Evolutionary conservation across 2,888 invertebrate species (phyloP).

Genomic region (Polymixis lichenea): DNA sequence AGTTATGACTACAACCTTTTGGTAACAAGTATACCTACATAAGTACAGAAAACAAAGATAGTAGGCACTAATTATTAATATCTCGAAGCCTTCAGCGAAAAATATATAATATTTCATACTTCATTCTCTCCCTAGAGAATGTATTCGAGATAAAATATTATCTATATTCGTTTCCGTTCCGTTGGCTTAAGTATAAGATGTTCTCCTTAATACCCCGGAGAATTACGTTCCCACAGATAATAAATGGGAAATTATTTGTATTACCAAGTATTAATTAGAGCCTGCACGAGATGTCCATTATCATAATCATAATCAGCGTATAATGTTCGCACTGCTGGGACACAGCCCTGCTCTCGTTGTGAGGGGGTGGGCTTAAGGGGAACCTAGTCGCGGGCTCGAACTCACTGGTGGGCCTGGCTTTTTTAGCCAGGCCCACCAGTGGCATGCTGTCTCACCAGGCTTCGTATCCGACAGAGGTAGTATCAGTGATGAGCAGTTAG

Average conservation of each 20-base stretch:
- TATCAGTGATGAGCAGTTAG: too few species aligned
- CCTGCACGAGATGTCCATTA: background rate
- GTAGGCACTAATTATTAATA: constrained; percentile 1
- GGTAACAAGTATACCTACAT: background rate
- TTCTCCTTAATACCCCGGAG: constrained; percentile 13
- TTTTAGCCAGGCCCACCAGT: too few species aligned
- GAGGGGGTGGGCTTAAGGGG: too few species aligned
- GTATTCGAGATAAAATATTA: constrained; percentile 33
- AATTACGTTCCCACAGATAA: constrained; percentile 2
- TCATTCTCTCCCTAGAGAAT: constrained; percentile 12
- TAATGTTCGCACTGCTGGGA: too few species aligned
- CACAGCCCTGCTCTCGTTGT: too few species aligned
- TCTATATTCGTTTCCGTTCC: constrained; percentile 28
- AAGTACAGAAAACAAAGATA: background rate
- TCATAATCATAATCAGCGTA: too few species aligned
- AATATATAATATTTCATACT: constrained; percentile 38
- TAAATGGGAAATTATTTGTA: constrained; percentile 21
- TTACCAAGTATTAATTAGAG: constrained; percentile 29
- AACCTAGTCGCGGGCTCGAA: too few species aligned
- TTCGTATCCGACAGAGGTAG: too few species aligned
- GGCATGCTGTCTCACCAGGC: too few species aligned
- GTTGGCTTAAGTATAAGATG: constrained; percentile 19
- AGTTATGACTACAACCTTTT: background rate
- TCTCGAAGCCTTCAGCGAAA: background rate
- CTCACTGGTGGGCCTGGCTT: too few species aligned